Evolutionary conservation across 2,797 vertebrate genomes (phyloP), one percentile per base, ranked within the genome.

Genomic region (Buceros bicornis): DNA sequence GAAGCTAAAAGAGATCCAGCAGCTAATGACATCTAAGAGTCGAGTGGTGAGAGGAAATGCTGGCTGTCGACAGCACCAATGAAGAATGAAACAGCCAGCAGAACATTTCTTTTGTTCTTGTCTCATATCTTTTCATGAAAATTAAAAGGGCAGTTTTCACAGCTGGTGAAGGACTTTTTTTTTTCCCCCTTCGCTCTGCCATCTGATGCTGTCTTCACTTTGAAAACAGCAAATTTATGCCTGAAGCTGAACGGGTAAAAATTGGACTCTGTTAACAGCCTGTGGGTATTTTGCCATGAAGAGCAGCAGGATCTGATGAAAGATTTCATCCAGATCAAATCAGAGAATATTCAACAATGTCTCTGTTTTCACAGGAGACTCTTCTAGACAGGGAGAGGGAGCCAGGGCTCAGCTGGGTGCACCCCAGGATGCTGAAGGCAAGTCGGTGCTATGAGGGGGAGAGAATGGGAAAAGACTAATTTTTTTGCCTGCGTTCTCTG

Each of bases 41-140:
- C 90, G 65, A 91, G 69, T 48, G 84, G 74, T 80, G 80, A 87
- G 70, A 87, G 82, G 66, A 87, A 96, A 85, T 2, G 31, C 26
- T 96, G 13, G 0, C 81, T 92, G 76, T 86, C 16, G 31, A 92
- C 94, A 92, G 74, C 77, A 82, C 66, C 71, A 72, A 70, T 60
- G 81, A 96, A 84, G 74, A 94, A 95, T 42, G 69, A 92, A 96
- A 91, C 76, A 85, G 66, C 72, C 92, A 94, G 72, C 57, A 65
- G 92, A 93, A 92, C 74, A 91, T 82, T 93, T 80, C 80, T 90
- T 97, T 97, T 96, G 85, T 87, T 95, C 89, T 91, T 89, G 22
- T 86, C 73, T 95, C 87, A 15, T 70, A 89, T 94, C 83, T 77
- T 94, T 82, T 89, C 87, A 94, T 78, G 80, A 84, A 93, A 95